These are phyloP conservation scores for Rhinichthys klamathensis DNA, from an alignment of 2,113 vertebrate species.

Conservation along the genomic window DNA sequence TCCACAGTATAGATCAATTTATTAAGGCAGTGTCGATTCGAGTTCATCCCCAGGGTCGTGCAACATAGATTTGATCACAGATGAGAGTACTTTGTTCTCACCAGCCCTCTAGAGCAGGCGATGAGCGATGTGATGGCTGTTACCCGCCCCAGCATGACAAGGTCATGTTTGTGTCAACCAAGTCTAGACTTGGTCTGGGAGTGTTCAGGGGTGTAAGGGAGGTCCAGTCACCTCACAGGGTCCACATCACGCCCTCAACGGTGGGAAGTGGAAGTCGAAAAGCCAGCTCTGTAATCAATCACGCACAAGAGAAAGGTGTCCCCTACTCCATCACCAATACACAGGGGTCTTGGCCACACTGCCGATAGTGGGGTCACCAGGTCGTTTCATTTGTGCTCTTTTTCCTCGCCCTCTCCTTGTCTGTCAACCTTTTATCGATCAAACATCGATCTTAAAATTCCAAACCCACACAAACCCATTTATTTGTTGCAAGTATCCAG, in stretches of 20 bases:
- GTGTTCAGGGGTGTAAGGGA: constrained; percentile 1
- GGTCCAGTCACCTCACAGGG: constrained; percentile 34
- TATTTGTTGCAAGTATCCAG: neutral
- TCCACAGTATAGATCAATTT: constrained; percentile 37
- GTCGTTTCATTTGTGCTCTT: constrained; percentile 12
- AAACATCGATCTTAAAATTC: neutral
- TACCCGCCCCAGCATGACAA: constrained; percentile 24
- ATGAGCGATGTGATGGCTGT: constrained; percentile 23
- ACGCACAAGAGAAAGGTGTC: constrained; percentile 34
- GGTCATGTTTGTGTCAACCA: constrained; percentile 48
- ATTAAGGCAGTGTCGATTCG: neutral
- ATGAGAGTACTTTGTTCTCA: constrained; percentile 30
- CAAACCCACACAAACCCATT: neutral
- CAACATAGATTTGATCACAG: constrained; percentile 32
- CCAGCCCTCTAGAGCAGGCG: neutral
- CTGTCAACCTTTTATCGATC: neutral
- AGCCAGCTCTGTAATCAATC: constrained; percentile 52
- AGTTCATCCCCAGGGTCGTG: neutral
- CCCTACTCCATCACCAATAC: constrained; percentile 36
- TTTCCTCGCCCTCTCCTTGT: neutral
- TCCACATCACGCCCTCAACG: constrained; percentile 14
- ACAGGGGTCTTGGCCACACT: constrained; percentile 23
- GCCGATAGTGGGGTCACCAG: constrained; percentile 36
- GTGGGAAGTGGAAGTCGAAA: constrained; percentile 52
- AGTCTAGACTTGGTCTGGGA: constrained; percentile 50